phyloP scores from a whole-genome alignment of 2,797 vertebrate species.

The Telmatherina bonti region DNA sequence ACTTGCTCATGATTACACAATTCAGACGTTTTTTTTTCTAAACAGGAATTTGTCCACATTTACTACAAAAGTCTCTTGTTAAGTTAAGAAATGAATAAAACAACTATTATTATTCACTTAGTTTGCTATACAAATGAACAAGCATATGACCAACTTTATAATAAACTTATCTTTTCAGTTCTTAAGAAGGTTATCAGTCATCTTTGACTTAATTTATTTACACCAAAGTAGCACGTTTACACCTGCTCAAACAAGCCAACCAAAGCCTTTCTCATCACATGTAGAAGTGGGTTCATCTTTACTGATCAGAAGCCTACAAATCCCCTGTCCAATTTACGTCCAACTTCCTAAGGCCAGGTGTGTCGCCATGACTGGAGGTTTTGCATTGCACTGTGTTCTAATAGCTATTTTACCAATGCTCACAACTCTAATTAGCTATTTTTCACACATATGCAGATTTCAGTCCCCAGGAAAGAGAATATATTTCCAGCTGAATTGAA shows the following conservation, averaged over 20 bases:
- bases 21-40: neutral
- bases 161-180: conserved; percentile 17
- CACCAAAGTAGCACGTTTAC: no score
- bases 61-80: neutral
- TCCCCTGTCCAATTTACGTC: neutral
- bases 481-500: neutral
- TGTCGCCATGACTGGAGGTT: neutral
- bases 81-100: neutral
- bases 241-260: no score
- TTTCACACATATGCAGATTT: neutral
- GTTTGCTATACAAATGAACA: neutral
- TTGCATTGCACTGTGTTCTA: neutral
- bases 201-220: neutral
- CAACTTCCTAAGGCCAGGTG: neutral
- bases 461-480: neutral
- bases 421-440: neutral
- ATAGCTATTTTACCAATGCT: neutral
- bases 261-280: no score
- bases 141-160: neutral
- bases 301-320: neutral
- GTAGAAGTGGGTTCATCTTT: neutral
- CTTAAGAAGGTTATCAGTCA: neutral
- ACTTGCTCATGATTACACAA: neutral
- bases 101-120: neutral
- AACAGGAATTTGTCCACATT: conserved; percentile 4